Evolutionary conservation across 1,140 invertebrate genomes (phyloP).

Genomic region (Cecropterus lyciades): DNA sequence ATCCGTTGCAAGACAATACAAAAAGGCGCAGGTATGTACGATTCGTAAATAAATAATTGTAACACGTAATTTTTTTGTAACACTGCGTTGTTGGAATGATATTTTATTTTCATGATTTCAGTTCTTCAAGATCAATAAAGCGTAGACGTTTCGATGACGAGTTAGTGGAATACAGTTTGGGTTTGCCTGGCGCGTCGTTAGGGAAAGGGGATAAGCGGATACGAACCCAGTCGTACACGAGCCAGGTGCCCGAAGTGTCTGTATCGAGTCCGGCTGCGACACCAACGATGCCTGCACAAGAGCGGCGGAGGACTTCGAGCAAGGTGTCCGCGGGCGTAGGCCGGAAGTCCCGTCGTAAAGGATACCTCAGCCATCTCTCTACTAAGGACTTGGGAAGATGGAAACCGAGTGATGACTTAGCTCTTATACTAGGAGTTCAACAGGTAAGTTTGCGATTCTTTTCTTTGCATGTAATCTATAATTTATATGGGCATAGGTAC

Average conservation of each 20-base stretch:
- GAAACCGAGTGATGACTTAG: constrained; percentile 98
- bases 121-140: constrained; percentile 97
- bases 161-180: constrained; percentile 94
- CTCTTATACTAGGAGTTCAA: constrained; percentile 96
- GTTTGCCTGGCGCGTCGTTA: constrained; percentile 86
- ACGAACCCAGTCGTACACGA: constrained; percentile 85
- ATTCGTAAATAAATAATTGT: constrained; percentile 2
- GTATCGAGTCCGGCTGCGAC: constrained; percentile 76
- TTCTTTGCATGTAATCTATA: too few relatives aligned
- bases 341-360: constrained; percentile 84
- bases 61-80: not conserved
- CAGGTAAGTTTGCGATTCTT: constrained; percentile 86
- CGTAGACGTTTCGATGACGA: constrained; percentile 98
- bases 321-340: constrained; percentile 73
- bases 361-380: constrained; percentile 86
- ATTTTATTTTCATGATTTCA: constrained; percentile 64
- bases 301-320: constrained; percentile 57
- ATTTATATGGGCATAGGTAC: too few relatives aligned
- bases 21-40: constrained; percentile 69
- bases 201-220: constrained; percentile 82
- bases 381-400: constrained; percentile 96
- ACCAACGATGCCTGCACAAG: constrained; percentile 61
- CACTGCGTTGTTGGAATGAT: not conserved
- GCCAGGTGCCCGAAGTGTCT: constrained; percentile 83
- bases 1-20: constrained; percentile 63